These are phyloP conservation scores for Girardinichthys multiradiatus DNA, from an alignment of 2,113 vertebrate species.

Conservation along the genomic window DNA sequence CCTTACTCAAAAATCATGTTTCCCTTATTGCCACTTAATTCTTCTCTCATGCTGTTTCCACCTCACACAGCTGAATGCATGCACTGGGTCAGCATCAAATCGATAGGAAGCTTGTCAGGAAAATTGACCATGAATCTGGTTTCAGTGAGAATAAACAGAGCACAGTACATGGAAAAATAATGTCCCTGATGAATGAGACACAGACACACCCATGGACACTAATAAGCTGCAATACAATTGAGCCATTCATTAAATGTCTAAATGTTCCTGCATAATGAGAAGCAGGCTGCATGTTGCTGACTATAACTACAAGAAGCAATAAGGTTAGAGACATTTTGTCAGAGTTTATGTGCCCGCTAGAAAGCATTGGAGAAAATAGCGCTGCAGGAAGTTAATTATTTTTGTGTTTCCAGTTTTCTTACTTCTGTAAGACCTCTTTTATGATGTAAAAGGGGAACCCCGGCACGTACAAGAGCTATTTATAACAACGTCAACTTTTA, in stretches of 20 bases:
- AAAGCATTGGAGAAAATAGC: neutral
- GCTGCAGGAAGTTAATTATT: too few species aligned
- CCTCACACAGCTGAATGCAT: neutral
- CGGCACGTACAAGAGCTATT: too few species aligned
- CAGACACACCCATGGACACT: neutral
- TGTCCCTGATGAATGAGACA: neutral
- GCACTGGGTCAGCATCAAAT: neutral
- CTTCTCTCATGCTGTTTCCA: neutral
- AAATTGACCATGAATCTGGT: neutral
- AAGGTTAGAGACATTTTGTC: neutral
- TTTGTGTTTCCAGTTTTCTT: neutral
- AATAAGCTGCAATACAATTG: constrained; percentile 6
- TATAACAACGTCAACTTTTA: too few species aligned
- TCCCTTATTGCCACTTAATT: neutral
- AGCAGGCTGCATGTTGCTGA: neutral
- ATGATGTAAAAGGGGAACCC: too few species aligned
- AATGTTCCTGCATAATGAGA: neutral
- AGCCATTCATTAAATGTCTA: constrained; percentile 3
- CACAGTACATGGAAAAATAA: neutral
- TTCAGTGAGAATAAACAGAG: neutral
- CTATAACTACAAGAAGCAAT: neutral
- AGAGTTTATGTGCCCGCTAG: too few species aligned
- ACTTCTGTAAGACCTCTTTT: neutral
- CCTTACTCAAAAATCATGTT: neutral
- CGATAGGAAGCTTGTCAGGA: neutral